Percentiles rank a stretch among this genome's conserved stretches.
Evolutionary conservation across 2,888 invertebrate species (phyloP).

Genomic region (Chironomus tentans): DNA sequence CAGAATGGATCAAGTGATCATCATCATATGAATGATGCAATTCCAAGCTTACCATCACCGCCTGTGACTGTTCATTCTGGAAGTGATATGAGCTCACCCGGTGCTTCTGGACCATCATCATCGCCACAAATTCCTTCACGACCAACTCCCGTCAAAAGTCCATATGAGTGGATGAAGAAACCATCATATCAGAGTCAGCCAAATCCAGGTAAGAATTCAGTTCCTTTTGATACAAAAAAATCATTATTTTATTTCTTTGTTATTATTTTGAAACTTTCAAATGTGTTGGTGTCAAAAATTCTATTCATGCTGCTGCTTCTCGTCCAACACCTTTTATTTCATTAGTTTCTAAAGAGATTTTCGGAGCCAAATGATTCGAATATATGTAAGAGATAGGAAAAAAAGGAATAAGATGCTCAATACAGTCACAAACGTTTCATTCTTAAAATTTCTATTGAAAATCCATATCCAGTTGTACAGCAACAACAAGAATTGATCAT

Average conservation of each 20-base stretch:
- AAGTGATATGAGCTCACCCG: constrained; percentile 54
- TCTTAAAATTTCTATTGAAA: no score
- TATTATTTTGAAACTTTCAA: background rate
- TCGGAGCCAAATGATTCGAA: background rate
- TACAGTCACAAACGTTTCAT: background rate
- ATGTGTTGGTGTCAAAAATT: background rate
- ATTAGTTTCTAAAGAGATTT: background rate
- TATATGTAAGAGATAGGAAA: background rate
- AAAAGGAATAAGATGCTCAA: constrained; percentile 16
- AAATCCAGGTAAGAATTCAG: constrained; percentile 60
- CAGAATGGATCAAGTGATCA: constrained; percentile 30
- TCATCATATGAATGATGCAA: constrained; percentile 35
- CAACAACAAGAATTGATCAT: no score
- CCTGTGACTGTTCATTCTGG: constrained; percentile 48
- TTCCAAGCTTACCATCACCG: constrained; percentile 46
- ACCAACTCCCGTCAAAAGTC: constrained; percentile 66
- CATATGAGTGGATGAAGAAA: constrained; percentile 90
- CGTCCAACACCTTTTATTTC: background rate
- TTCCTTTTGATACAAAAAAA: no score
- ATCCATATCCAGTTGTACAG: background rate
- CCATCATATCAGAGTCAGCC: constrained; percentile 75
- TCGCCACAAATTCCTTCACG: constrained; percentile 45
- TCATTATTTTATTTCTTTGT: background rate
- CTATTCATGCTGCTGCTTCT: background rate
- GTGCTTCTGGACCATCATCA: constrained; percentile 40